These are phyloP conservation scores for Macaria notata DNA, from an alignment of 2,888 invertebrate genomes.

Conservation along the genomic window DNA sequence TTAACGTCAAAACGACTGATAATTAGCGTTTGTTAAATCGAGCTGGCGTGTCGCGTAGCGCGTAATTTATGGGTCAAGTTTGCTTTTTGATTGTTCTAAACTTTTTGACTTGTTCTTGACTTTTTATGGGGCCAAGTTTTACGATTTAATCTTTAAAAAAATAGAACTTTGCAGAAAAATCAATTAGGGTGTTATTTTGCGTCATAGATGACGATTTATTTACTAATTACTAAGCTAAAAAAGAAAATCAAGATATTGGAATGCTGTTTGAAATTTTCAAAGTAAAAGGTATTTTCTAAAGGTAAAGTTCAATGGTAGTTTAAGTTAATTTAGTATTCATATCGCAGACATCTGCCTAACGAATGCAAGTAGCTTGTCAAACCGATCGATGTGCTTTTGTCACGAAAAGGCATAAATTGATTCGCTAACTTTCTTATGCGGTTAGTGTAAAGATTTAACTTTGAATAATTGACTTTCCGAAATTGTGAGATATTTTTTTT, in stretches of 20 bases:
- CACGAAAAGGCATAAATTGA: slow-evolving; percentile 36
- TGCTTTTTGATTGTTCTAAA: slow-evolving; percentile 1
- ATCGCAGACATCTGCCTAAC: slow-evolving; percentile 24
- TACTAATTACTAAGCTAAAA: too few species aligned
- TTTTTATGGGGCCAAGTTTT: neutral
- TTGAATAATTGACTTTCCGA: too few species aligned
- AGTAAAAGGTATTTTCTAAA: slow-evolving; percentile 1
- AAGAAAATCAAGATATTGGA: too few species aligned
- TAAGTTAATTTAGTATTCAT: slow-evolving; percentile 28
- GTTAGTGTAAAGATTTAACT: slow-evolving; percentile 1
- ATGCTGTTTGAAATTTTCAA: too few species aligned
- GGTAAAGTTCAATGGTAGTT: slow-evolving; percentile 36
- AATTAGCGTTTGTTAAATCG: slow-evolving; percentile 24
- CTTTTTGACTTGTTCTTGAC: neutral
- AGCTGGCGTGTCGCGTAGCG: neutral
- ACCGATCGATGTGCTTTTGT: slow-evolving; percentile 35
- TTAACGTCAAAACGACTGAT: slow-evolving; percentile 25
- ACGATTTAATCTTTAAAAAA: too few species aligned
- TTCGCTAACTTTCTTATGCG: slow-evolving; percentile 29
- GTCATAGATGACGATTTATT: too few species aligned
- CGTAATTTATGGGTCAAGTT: slow-evolving; percentile 4
- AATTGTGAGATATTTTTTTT: too few species aligned
- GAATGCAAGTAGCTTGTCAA: slow-evolving; percentile 23
- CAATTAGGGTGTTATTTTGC: too few species aligned
- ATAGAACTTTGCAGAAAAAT: too few species aligned